Percentiles rank a stretch among this genome's conserved stretches.
phyloP scores from a whole-genome alignment of 2,888 invertebrate genomes.

The Stratiomys singularior region DNA sequence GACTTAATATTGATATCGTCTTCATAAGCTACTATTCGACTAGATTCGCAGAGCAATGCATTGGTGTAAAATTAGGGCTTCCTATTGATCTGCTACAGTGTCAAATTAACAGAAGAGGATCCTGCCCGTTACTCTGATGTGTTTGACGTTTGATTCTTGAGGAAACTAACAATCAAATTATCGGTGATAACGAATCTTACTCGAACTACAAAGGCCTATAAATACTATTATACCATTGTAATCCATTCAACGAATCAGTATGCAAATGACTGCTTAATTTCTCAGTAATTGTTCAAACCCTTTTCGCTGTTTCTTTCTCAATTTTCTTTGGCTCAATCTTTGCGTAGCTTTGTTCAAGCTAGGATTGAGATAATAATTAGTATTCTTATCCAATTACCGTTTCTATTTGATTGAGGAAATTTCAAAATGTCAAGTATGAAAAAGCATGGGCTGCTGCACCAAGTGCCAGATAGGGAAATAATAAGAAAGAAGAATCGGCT shows the following conservation, averaged over 20 bases:
- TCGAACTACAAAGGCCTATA: too few species aligned
- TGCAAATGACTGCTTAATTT: conserved; percentile 12
- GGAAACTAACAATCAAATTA: too few species aligned
- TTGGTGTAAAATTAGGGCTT: too few species aligned
- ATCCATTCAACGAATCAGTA: conserved; percentile 7
- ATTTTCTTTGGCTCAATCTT: not conserved
- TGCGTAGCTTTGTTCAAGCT: not conserved
- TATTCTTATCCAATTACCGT: conserved; percentile 28
- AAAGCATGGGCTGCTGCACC: not conserved
- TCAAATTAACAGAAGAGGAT: too few species aligned
- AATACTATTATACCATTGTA: not conserved
- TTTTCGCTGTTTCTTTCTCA: not conserved
- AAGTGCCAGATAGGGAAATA: not conserved
- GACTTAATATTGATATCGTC: too few species aligned
- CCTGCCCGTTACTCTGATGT: too few species aligned
- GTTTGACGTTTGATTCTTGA: too few species aligned
- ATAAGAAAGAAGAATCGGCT: not conserved
- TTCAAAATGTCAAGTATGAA: conserved; percentile 17
- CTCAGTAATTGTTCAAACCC: conserved; percentile 8
- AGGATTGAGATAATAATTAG: conserved; percentile 8
- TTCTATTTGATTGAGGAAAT: conserved; percentile 19
- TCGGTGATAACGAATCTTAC: too few species aligned
- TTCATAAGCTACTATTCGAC: too few species aligned
- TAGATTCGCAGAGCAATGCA: too few species aligned
- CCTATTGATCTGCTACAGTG: too few species aligned